Evolutionary conservation across 2,113 vertebrate species (phyloP), one percentile per base, ranked within the genome.

Genomic region (Ptilorrhoa leucosticta): DNA sequence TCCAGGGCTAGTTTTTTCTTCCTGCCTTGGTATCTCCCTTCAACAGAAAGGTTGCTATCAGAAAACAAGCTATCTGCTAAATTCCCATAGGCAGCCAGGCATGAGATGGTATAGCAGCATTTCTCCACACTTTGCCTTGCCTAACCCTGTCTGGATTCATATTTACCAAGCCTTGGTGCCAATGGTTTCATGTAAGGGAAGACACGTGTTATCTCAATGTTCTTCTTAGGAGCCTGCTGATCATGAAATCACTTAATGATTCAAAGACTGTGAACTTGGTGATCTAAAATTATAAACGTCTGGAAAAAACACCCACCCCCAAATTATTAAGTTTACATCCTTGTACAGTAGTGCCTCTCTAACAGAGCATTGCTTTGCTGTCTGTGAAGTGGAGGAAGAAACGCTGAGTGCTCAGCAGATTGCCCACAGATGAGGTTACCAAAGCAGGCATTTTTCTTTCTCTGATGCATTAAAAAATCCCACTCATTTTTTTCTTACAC

Each of bases 361-460:
- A 50, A 33, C 8, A 76, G 33, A 39, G 6, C 3, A 5, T 6
- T 51, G 44, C 26, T 88, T 57, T 71, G 15, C 23, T 76, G 22
- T 0, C 0, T 11, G 5, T 5, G 3, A 56, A 84, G 27, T 4
- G 2, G 28, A 70, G 7, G 48, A 86, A 88, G 31, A 47, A 63
- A 39, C 0, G 0, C 1, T 6, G 14, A 47, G 35, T 20, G 7
- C 27, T 76, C 33, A 56, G 56, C 4, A 5, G 50, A 17, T 3
- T 69, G 28, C 6, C 37, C 42, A 18, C 7, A 65, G n/a, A 24
- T 31, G 7, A 58, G 13, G 5, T 42, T 58, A 50, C 26, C 35
- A 47, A 63, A 77, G 15, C 1, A 44, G n/a, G 3, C 9, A 61
- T 13, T 89, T 68, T 63, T 57, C 42, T 77, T 71, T 42, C 44